These are phyloP conservation scores for Sminthurinus signatus DNA, from an alignment of 1,140 invertebrate species.

Conservation along the genomic window DNA sequence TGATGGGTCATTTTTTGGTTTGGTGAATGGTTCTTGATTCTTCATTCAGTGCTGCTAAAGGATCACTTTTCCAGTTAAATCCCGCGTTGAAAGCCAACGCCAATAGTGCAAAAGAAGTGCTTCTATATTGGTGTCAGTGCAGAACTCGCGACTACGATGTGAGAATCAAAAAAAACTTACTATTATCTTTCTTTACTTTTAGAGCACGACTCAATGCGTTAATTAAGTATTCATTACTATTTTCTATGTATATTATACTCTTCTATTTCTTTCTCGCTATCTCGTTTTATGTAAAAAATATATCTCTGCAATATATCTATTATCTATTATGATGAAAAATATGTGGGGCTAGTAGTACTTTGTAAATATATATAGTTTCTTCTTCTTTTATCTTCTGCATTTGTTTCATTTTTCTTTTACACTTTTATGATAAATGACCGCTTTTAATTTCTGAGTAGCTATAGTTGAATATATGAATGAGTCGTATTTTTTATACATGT, in stretches of 20 bases:
- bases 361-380: too few relatives aligned
- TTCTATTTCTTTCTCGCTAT: not conserved
- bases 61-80: constrained; percentile 74
- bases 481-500: too few relatives aligned
- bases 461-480: too few relatives aligned
- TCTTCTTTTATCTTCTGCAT: too few relatives aligned
- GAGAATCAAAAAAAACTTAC: not conserved
- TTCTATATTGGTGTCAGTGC: constrained; percentile 90
- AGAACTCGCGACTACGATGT: constrained; percentile 96
- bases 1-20: constrained; percentile 10
- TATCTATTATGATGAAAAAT: too few relatives aligned
- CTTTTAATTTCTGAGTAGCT: too few relatives aligned
- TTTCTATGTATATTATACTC: not conserved
- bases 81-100: constrained; percentile 76
- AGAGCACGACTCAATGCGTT: too few relatives aligned
- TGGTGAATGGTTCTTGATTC: constrained; percentile 9
- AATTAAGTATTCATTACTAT: not conserved
- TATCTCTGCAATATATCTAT: too few relatives aligned
- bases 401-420: too few relatives aligned
- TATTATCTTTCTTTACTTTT: not conserved
- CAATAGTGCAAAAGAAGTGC: constrained; percentile 87
- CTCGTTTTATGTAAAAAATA: too few relatives aligned
- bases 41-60: constrained; percentile 51
- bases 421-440: too few relatives aligned
- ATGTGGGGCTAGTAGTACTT: too few relatives aligned